phyloP scores from a whole-genome alignment of 2,113 vertebrate species.

The Cyanistes caeruleus region DNA sequence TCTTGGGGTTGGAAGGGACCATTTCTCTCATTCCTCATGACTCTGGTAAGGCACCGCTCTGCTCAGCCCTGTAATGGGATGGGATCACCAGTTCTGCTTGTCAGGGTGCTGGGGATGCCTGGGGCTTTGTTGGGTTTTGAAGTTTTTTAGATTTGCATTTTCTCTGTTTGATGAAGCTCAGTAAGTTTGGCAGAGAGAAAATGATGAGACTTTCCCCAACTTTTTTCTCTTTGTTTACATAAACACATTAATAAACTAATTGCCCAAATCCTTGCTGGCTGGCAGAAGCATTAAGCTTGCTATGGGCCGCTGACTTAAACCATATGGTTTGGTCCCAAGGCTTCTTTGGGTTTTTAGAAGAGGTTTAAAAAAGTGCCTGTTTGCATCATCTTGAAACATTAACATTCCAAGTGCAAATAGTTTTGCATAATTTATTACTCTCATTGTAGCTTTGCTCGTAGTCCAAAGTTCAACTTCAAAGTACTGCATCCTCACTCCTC shows the following conservation, averaged over 20 bases:
- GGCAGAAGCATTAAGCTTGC: slow-evolving; percentile 38
- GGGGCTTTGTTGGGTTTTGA: not conserved
- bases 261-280: slow-evolving; percentile 58
- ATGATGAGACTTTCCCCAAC: not conserved
- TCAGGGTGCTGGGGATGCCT: not conserved
- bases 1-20: not conserved
- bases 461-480: slow-evolving; percentile 44
- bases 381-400: slow-evolving; percentile 63
- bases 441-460: slow-evolving; percentile 60
- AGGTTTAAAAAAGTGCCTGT: slow-evolving; percentile 51
- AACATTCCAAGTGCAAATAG: slow-evolving; percentile 61
- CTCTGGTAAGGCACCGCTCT: not conserved
- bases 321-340: slow-evolving; percentile 68
- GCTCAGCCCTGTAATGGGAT: accelerated
- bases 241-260: slow-evolving; percentile 64
- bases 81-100: not conserved
- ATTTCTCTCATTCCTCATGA: accelerated
- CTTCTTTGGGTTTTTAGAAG: slow-evolving; percentile 40
- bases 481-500: not conserved
- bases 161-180: not conserved
- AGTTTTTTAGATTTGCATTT: not conserved
- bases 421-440: slow-evolving; percentile 72
- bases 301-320: slow-evolving; percentile 42
- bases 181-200: not conserved
- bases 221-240: slow-evolving; percentile 31